Evolutionary conservation across 2,113 vertebrate genomes (phyloP).

Genomic region (Ophthalmolycus amberensis): DNA sequence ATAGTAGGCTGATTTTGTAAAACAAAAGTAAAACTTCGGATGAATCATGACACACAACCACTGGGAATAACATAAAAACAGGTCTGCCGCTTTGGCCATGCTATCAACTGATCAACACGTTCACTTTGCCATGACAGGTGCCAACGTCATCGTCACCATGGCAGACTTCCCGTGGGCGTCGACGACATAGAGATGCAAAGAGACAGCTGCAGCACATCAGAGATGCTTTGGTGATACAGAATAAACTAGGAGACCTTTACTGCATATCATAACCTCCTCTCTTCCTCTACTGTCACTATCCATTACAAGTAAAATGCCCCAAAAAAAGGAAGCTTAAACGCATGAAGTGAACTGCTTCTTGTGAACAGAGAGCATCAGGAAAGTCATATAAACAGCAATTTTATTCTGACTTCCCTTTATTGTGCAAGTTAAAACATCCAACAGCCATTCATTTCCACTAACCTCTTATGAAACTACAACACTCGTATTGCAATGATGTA

Average conservation of each 20-base stretch:
- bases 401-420: constrained; percentile 44
- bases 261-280: neutral
- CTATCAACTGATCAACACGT: neutral
- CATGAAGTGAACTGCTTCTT: neutral
- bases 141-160: neutral
- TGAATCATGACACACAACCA: neutral
- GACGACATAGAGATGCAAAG: neutral
- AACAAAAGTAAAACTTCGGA: neutral
- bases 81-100: neutral
- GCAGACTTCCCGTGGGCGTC: neutral
- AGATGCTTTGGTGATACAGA: neutral
- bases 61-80: neutral
- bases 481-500: neutral
- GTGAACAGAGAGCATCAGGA: too few relatives aligned
- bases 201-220: neutral
- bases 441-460: neutral
- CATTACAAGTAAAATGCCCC: neutral
- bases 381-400: constrained; percentile 1
- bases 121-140: neutral
- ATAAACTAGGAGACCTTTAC: neutral
- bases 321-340: neutral
- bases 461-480: neutral
- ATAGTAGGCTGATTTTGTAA: too few relatives aligned
- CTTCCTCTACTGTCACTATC: neutral
- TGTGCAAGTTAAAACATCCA: constrained; percentile 31